A percentile compares a stretch with the other conserved stretches of the same genome.
Evolutionary conservation across 1,140 invertebrate species (phyloP).

Genomic region (Thalassaphorura encarpata): DNA sequence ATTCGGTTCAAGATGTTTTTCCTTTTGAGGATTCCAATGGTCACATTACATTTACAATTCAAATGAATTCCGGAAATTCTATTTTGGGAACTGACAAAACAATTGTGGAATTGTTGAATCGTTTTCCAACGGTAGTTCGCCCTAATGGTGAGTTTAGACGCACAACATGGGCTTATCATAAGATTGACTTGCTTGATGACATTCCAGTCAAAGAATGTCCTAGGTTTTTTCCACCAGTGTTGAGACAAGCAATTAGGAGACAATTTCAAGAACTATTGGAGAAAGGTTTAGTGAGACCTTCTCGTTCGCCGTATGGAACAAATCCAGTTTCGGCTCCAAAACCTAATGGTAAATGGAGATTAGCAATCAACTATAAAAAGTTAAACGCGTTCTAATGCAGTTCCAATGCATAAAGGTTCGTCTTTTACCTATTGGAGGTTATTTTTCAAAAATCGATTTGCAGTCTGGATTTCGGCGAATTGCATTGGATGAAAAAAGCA

Average conservation of each 20-base stretch:
- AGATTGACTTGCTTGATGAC: slow-evolving; percentile 8
- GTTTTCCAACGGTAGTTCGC: slow-evolving; percentile 3
- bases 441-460: slow-evolving; percentile 32
- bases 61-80: neutral
- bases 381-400: slow-evolving; percentile 11
- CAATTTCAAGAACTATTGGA: slow-evolving; percentile 18
- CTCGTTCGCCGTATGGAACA: slow-evolving; percentile 2
- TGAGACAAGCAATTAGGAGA: slow-evolving; percentile 2
- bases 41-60: neutral
- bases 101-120: slow-evolving; percentile 4
- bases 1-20: neutral
- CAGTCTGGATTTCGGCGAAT: slow-evolving; percentile 38
- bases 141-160: neutral
- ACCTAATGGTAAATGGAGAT: slow-evolving; percentile 1
- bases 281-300: slow-evolving; percentile 4
- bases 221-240: slow-evolving; percentile 1
- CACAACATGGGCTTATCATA: slow-evolving; percentile 8
- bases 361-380: slow-evolving; percentile 7
- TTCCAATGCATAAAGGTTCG: slow-evolving; percentile 16
- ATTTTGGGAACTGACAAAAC: neutral
- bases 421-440: neutral
- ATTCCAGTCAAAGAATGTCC: neutral
- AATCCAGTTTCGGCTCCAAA: slow-evolving; percentile 12
- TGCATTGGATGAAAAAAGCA: slow-evolving; percentile 34
- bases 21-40: neutral